Evolutionary conservation across 2,113 vertebrate genomes (phyloP), one percentile per base, ranked within the genome.

Genomic region (Anseranas semipalmata): DNA sequence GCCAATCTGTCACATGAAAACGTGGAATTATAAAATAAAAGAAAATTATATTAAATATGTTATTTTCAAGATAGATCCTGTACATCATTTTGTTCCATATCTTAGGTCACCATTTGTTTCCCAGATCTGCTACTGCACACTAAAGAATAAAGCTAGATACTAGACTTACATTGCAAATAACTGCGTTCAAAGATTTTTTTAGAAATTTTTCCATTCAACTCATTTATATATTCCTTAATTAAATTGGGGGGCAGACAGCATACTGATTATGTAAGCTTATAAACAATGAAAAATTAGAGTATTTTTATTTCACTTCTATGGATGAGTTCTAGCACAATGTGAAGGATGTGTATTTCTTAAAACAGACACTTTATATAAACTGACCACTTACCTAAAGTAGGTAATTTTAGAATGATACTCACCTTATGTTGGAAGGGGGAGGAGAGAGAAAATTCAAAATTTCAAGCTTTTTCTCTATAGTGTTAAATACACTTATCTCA

Each of bases 141-240:
- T 70, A 93, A 96, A 88, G 84, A 96, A 91, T 97, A 96, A 95
- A 97, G 75, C 63, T 85, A 95, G 73, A 60, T 62, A 41, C 85
- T 50, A 95, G 52, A 87, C 45, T 82, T 93, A 39, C 4, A 79
- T 85, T 0, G 1, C 53, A 95, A 96, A 88, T 41, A 76, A 83
- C 24, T 30, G 25, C 84, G 46, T 91, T 86, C 19, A 75, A 83
- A 66, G 28, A 56, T 32, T 67, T 53, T 93, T 92, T 91, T 91
- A 52, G 16, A 32, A 32, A n/a, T n/a, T 59, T 80, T 87, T 75
- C 21, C 24, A 89, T 93, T 80, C 59, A 81, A 80, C 27, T 95
- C 30, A 62, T 85, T 87, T 91, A 93, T 66, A 83, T 65, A 85
- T 67, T 90, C 39, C 41, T 75, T 65, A 86, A 8, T 92, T 85